Evolutionary conservation across 2,797 vertebrate genomes (phyloP).

Genomic region (Coendou prehensilis): DNA sequence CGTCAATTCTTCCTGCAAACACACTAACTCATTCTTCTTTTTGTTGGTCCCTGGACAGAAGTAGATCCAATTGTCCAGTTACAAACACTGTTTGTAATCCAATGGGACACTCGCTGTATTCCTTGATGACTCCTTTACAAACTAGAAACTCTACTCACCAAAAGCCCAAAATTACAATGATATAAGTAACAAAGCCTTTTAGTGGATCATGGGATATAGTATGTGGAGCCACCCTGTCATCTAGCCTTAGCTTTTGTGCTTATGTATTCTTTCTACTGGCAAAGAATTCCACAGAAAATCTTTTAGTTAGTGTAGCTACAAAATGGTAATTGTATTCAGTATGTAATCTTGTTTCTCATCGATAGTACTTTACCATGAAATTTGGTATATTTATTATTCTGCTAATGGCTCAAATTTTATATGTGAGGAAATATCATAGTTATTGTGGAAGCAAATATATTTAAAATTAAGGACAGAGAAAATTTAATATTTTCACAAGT

Average conservation of each 20-base stretch:
- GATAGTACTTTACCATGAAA: not conserved
- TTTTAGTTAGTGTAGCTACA: not conserved
- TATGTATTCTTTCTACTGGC: not conserved
- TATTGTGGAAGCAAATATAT: not conserved
- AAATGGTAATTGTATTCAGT: not conserved
- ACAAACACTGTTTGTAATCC: not conserved
- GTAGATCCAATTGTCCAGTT: not conserved
- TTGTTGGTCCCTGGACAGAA: not conserved
- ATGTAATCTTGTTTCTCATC: not conserved
- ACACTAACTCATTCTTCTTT: not conserved
- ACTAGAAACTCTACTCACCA: not conserved
- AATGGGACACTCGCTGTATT: too few species aligned
- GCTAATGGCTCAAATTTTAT: not conserved
- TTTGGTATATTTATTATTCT: not conserved
- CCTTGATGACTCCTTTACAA: not conserved
- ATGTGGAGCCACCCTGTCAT: not conserved
- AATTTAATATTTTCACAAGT: not conserved
- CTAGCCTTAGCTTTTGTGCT: not conserved
- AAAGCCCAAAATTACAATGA: not conserved
- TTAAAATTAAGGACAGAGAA: not conserved
- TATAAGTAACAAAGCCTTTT: too few species aligned
- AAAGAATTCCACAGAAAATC: not conserved
- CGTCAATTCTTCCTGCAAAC: not conserved
- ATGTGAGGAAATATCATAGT: not conserved
- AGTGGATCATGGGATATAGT: too few species aligned